These are phyloP conservation scores for Cydia amplana DNA, from an alignment of 1,140 invertebrate species.

Conservation along the genomic window DNA sequence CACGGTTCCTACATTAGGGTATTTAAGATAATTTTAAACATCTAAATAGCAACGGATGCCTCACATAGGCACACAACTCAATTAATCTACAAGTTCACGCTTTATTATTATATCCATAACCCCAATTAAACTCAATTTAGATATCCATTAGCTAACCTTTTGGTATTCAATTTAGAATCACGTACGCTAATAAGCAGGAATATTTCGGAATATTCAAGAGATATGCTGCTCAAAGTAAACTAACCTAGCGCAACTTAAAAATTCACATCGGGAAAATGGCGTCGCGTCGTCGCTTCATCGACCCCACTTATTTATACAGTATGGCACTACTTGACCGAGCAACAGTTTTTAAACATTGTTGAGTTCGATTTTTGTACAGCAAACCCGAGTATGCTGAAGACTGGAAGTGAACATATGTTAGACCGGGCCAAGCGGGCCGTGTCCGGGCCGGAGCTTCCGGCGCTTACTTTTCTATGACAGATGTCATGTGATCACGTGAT, in stretches of 20 bases:
- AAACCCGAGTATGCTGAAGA: no score
- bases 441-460: no score
- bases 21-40: not conserved
- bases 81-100: not conserved
- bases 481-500: no score
- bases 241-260: not conserved
- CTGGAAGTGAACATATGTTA: no score
- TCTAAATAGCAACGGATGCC: not conserved
- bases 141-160: constrained; percentile 4
- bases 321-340: not conserved
- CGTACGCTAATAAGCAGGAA: not conserved
- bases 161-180: not conserved
- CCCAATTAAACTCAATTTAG: constrained; percentile 10
- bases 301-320: not conserved
- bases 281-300: not conserved
- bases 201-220: not conserved
- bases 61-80: not conserved
- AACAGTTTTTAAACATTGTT: no score
- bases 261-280: constrained; percentile 18
- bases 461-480: no score
- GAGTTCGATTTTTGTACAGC: not conserved
- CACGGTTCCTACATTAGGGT: no score
- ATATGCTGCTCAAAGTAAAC: not conserved
- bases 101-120: not conserved
- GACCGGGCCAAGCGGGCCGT: no score